Evolutionary conservation across 2,113 vertebrate species (phyloP).

Genomic region (Mus pahari): DNA sequence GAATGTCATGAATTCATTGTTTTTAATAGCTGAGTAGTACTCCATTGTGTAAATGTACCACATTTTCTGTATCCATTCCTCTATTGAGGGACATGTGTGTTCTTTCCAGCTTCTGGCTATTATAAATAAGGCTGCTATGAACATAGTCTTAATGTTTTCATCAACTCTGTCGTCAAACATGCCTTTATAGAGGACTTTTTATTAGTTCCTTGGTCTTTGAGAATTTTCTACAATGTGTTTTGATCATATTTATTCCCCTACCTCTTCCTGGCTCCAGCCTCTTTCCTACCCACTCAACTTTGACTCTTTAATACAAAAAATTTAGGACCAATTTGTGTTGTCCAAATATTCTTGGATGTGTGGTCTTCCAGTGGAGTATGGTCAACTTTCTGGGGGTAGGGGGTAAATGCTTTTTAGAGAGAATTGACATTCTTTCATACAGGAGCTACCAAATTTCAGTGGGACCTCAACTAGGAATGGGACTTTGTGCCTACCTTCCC

Average conservation of each 20-base stretch:
- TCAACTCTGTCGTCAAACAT: background rate
- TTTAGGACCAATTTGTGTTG: background rate
- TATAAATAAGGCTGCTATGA: too few species aligned
- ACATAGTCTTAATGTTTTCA: background rate
- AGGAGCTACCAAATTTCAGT: background rate
- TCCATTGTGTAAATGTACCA: too few species aligned
- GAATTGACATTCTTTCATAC: background rate
- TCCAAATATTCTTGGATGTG: background rate
- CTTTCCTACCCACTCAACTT: background rate
- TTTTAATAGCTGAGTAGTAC: too few species aligned
- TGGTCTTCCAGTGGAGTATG: background rate
- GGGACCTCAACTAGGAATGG: background rate
- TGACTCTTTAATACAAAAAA: background rate
- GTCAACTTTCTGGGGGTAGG: too few species aligned
- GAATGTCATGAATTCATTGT: too few species aligned
- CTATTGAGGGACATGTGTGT: too few species aligned
- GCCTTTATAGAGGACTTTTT: background rate
- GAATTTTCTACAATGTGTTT: background rate
- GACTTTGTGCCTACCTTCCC: too few species aligned
- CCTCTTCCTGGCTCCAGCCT: background rate
- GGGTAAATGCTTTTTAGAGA: background rate
- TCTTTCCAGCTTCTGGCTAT: too few species aligned
- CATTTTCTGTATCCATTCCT: too few species aligned
- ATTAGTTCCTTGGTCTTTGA: background rate
- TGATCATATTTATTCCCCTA: background rate